Evolutionary conservation across 2,797 vertebrate genomes (phyloP), one percentile per base, ranked within the genome.

Genomic region (Sandelia bainsii): DNA sequence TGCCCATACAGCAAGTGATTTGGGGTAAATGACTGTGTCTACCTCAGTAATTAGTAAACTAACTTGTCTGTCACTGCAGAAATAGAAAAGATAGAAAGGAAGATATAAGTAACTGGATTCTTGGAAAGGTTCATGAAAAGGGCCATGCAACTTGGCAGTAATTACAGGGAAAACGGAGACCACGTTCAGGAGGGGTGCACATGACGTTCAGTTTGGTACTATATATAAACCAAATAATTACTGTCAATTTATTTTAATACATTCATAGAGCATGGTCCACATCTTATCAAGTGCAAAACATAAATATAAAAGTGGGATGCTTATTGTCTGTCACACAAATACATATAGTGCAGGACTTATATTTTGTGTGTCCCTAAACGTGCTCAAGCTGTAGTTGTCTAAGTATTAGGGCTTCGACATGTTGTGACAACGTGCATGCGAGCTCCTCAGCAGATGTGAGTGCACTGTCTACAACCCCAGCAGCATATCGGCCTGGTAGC

Each of bases 21-120:
- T 87, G 75, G 81, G 72, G 78, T 73, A 83, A 87, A 90, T 89
- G 81, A 75, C 72, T 77, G 82, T 44, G 8, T 75, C 66, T 64
- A 62, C 72, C 71, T 56, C 62, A 49, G 58, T 54, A 50, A 86
- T 82, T 69, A 82, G 82, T 75, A 69, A 76, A 71, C 74, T 66
- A 77, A 79, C 70, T 50, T 63, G 32, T 58, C 53, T 74, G 67
- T 73, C 60, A 42, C 68, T 39, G 51, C 5, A 68, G 44, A 50
- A 62, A 69, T 11, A 23, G 51, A 42, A 27, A 48, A 53, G 44
- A n/a, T 10, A 1, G 16, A 67, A 58, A 19, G 46, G 5, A 49
- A 20, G 6, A 7, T 2, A 52, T 44, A 29, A 65, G 34, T 42
- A 42, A 42, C 25, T 16, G 5, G 20, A 14, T 62, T 58, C 4